A percentile compares a stretch with the other conserved stretches of the same genome.
Evolutionary conservation across 2,113 vertebrate species (phyloP).

Genomic region (Pelobates fuscus): DNA sequence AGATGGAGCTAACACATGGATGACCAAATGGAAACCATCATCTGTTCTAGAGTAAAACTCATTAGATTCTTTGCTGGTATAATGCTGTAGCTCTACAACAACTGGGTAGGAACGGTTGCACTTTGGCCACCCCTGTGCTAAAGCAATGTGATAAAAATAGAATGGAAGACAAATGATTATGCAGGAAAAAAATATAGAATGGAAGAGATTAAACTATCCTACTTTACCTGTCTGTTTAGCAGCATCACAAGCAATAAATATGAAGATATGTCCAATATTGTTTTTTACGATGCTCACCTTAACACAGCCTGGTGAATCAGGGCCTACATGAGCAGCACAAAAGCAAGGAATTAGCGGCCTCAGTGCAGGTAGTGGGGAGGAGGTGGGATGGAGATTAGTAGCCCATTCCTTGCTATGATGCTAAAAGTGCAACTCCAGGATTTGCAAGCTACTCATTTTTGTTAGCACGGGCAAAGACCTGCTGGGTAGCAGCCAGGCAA

Average conservation of each 20-base stretch:
- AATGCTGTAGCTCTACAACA: no score
- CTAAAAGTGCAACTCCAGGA: constrained; percentile 31
- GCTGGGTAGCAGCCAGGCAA: constrained; percentile 28
- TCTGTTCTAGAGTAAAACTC: no score
- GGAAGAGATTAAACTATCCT: background rate
- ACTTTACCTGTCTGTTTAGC: no score
- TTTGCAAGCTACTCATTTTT: constrained; percentile 22
- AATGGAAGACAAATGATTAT: background rate
- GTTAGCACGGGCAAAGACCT: constrained; percentile 22
- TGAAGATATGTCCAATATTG: no score
- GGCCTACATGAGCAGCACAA: constrained; percentile 39
- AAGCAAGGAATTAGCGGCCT: constrained; percentile 42
- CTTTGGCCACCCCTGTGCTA: background rate
- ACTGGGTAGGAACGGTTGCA: no score
- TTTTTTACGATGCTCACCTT: background rate
- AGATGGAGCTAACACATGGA: background rate
- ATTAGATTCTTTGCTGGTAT: no score
- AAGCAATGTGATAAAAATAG: background rate
- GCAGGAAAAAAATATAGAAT: background rate
- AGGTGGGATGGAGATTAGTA: constrained; percentile 49
- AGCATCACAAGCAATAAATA: no score
- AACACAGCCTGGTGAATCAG: constrained; percentile 40
- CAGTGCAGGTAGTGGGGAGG: constrained; percentile 43
- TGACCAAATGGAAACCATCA: no score
- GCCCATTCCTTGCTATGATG: constrained; percentile 13